A percentile compares a stretch with the other conserved stretches of the same genome.
Conservation (phyloP, 2,888 invertebrate genomes). For the Hipparchia sbordonii region DNA sequence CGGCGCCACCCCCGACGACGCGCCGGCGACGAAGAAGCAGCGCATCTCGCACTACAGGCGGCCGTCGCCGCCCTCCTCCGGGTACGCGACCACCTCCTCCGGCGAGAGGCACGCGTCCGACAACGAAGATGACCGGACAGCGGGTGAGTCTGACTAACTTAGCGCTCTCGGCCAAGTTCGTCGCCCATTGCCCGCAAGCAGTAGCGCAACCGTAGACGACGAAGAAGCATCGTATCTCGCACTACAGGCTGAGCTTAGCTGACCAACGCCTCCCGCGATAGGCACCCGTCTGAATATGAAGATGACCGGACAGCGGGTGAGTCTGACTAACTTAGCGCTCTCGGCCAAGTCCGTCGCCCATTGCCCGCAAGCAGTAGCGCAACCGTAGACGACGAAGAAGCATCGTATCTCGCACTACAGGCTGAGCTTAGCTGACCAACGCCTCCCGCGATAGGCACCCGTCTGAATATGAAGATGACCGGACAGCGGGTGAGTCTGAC, state of each 20-base stretch:
- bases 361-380: too few species aligned
- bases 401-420: too few species aligned
- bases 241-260: slow-evolving; percentile 84
- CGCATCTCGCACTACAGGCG: slow-evolving; percentile 91
- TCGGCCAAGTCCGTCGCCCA: too few species aligned
- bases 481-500: too few species aligned
- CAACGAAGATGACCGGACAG: slow-evolving; percentile 76
- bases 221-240: slow-evolving; percentile 89
- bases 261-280: slow-evolving; percentile 74
- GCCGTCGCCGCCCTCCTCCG: slow-evolving; percentile 75
- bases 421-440: too few species aligned
- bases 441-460: too few species aligned
- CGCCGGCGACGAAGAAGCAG: slow-evolving; percentile 87
- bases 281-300: slow-evolving; percentile 68
- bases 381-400: too few species aligned
- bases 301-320: slow-evolving; percentile 80
- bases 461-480: too few species aligned
- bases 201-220: too few species aligned
- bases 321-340: slow-evolving; percentile 47
- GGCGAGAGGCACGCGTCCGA: slow-evolving; percentile 81
- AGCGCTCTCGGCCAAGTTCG: too few species aligned
- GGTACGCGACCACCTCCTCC: slow-evolving; percentile 68
- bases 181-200: too few species aligned
- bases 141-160: slow-evolving; percentile 69
- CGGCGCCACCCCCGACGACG: slow-evolving; percentile 88